Conservation (phyloP, 2,888 invertebrate species). For the Cataglyphis altisquamis region DNA sequence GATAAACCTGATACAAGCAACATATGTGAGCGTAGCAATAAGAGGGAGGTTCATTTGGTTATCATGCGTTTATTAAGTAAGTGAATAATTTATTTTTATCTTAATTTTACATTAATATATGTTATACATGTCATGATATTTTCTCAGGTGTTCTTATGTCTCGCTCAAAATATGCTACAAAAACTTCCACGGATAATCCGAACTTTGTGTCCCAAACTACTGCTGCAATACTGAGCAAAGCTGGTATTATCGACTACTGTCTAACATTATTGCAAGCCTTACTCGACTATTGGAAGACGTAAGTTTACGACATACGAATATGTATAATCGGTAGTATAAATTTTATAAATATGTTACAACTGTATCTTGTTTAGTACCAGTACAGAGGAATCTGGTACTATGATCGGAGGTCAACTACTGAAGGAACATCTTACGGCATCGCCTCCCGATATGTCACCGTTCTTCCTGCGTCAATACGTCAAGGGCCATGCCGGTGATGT, state of each 20-base stretch:
- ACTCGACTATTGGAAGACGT: conserved; percentile 92
- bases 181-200: conserved; percentile 85
- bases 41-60: conserved; percentile 95
- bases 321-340: neutral
- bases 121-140: neutral
- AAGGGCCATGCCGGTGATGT: conserved; percentile 96
- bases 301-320: conserved; percentile 58
- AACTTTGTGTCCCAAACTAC: conserved; percentile 91
- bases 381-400: conserved; percentile 85
- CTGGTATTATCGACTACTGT: conserved; percentile 91
- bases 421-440: conserved; percentile 94
- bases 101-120: neutral
- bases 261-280: conserved; percentile 90
- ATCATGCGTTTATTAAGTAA: conserved; percentile 95
- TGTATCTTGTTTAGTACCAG: conserved; percentile 76
- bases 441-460: conserved; percentile 97
- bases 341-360: neutral
- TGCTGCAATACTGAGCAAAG: conserved; percentile 90
- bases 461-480: conserved; percentile 97
- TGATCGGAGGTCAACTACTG: conserved; percentile 90
- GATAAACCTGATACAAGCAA: conserved; percentile 87
- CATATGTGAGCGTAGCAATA: conserved; percentile 90
- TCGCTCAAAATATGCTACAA: conserved; percentile 89
- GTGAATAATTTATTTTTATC: conserved; percentile 79
- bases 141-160: conserved; percentile 91